A percentile compares a stretch with the other conserved stretches of the same genome.
Conservation (phyloP, 2,113 vertebrate species). For the Steatornis caripensis region DNA sequence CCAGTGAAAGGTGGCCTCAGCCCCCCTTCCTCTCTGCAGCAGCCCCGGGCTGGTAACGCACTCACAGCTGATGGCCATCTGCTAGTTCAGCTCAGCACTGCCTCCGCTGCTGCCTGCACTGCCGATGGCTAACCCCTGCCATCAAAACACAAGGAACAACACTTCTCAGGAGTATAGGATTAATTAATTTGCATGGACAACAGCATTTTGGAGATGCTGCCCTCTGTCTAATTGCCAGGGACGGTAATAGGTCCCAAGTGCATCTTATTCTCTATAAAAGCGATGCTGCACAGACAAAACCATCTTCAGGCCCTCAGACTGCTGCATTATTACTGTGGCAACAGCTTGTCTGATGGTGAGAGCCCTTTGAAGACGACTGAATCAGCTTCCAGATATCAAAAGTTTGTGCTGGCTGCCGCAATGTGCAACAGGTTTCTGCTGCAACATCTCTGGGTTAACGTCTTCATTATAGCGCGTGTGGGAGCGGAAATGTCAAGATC, state of each 20-base stretch:
- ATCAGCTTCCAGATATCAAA: neutral
- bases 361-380: neutral
- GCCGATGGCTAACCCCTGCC: neutral
- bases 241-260: neutral
- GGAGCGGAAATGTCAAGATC: neutral
- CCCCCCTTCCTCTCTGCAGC: neutral
- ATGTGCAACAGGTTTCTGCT: neutral
- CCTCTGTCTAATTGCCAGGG: neutral
- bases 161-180: neutral
- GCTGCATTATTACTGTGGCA: neutral
- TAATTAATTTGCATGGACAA: neutral
- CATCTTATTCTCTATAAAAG: neutral
- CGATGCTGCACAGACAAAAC: neutral
- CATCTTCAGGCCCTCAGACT: neutral
- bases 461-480: neutral
- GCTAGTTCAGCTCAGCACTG: neutral
- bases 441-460: neutral
- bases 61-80: no score
- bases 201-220: neutral
- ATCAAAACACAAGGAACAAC: neutral
- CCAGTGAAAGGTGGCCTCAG: neutral
- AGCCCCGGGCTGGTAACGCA: neutral
- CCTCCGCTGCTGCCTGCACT: neutral
- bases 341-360: fast-evolving
- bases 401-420: neutral